A percentile compares a stretch with the other conserved stretches of the same genome.
Conservation (phyloP, 2,797 vertebrate genomes). For the Brotula barbata region DNA sequence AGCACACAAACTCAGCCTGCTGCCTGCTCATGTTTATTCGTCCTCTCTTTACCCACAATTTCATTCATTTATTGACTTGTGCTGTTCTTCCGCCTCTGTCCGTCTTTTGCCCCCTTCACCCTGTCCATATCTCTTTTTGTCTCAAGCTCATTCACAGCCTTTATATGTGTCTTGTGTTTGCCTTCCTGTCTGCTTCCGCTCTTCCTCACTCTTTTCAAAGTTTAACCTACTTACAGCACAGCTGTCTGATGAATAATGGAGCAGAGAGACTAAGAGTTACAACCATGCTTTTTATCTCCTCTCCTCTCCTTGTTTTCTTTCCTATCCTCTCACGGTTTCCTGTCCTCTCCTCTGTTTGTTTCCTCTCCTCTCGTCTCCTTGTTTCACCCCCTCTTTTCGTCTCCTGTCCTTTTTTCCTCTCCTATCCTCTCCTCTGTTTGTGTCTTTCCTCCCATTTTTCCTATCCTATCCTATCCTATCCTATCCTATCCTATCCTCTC, state of each 20-base stretch:
- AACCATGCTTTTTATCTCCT: conserved; percentile 60
- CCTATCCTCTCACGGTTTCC: conserved; percentile 18
- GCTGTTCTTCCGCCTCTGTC: neutral
- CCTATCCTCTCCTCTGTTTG: neutral
- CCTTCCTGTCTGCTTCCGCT: conserved; percentile 24
- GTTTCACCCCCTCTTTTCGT: conserved; percentile 20
- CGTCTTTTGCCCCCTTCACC: neutral
- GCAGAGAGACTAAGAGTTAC: conserved; percentile 63
- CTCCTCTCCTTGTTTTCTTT: conserved; percentile 17
- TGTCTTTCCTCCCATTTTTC: too few species aligned
- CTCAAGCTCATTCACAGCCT: conserved; percentile 6
- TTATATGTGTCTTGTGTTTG: conserved; percentile 27
- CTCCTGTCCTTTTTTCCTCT: conserved; percentile 9
- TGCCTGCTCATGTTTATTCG: conserved; percentile 20
- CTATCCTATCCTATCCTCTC: too few species aligned
- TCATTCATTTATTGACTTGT: conserved; percentile 5
- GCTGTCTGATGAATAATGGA: conserved; percentile 76
- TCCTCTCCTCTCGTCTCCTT: conserved; percentile 16
- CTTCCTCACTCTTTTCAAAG: conserved; percentile 49
- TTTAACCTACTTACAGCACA: conserved; percentile 73
- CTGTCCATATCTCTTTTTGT: neutral
- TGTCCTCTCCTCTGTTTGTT: conserved; percentile 14
- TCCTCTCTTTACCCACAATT: conserved; percentile 6
- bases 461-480: too few species aligned
- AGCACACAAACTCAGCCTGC: conserved; percentile 4